Base-by-base conservation (phyloP, 2,113 vertebrate genomes). In the Pelmatolapia mariae region DNA sequence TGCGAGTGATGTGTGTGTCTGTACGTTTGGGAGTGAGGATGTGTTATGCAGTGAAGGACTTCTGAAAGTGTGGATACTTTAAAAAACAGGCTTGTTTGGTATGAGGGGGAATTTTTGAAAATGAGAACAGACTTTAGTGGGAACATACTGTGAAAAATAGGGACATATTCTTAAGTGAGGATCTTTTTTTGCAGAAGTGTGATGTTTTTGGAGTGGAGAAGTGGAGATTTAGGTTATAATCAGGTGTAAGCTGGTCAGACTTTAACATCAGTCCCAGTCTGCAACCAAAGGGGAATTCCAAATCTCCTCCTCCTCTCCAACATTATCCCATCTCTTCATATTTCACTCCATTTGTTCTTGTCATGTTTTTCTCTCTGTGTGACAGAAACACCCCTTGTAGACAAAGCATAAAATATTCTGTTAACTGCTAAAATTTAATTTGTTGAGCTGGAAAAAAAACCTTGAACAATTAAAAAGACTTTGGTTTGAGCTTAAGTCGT, bases 241-340 rank as follows among this genome's bases (percentile, higher is more conserved):
- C 66, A 73, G 66, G 66, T 73, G 22, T 16, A 26, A 24, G 18
- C 16, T 29, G 15, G 43, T 85, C 45, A 2, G 38, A 40, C 59
- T 26, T 71, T 33, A 68, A 59, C 82, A 43, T 79, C 84, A 68
- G 29, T 29, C 56, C 83, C 83, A 59, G 83, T 84, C 6, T 80
- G 81, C 78, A 50, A 56, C 73, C 22, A 31, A 11, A 22, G 91
- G 63, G 85, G 59, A 91, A 7, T 86, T 92, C 89, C 87, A 86
- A 3, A 38, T 6, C 79, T 71, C 22, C 61, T 71, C n/a, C 12
- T 26, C 7, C 15, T 8, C 33, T 61, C 6, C 22, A 22, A 16
- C 16, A 16, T 2, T 10, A 24, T 66, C 54, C 61, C 73, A 53
- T 19, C 40, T 57, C 56, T 47, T 45, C 68, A 45, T 45, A 29